A percentile compares a stretch with the other conserved stretches of the same genome.
phyloP scores from a whole-genome alignment of 2,888 invertebrate genomes.

The Lordiphosa andalusiaca region DNA sequence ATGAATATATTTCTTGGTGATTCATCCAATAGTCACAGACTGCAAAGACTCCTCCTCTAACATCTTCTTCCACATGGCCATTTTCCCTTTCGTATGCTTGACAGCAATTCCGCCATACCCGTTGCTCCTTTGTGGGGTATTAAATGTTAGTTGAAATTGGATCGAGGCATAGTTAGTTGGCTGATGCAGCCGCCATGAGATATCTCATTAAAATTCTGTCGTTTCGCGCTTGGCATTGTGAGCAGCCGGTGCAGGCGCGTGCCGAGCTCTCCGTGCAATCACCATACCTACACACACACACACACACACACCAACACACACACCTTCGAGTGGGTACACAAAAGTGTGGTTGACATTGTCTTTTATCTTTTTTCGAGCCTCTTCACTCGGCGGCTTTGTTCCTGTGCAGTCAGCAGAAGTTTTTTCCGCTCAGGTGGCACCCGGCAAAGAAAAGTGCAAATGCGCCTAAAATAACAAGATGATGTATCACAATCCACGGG shows the following conservation, averaged over 20 bases:
- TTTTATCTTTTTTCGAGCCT: conserved; percentile 18
- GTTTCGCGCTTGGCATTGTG: conserved; percentile 41
- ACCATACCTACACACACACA: not conserved
- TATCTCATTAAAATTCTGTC: conserved; percentile 70
- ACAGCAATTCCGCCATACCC: conserved; percentile 5
- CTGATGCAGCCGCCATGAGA: conserved; percentile 28
- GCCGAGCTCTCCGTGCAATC: conserved; percentile 11
- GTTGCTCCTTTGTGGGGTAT: not conserved
- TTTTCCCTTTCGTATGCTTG: not conserved
- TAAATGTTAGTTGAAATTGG: conserved; percentile 12
- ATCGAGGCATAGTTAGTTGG: conserved; percentile 23
- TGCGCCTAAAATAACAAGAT: conserved; percentile 52
- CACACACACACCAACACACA: too few relatives aligned
- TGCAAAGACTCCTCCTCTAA: too few relatives aligned
- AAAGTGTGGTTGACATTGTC: conserved; percentile 18
- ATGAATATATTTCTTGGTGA: too few relatives aligned
- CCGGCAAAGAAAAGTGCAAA: conserved; percentile 57
- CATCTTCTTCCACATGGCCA: too few relatives aligned
- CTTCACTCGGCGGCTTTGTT: conserved; percentile 10
- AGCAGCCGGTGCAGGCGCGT: conserved; percentile 31
- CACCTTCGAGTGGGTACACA: not conserved
- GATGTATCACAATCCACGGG: conserved; percentile 41
- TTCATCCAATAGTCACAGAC: too few relatives aligned
- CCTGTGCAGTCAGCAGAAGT: conserved; percentile 53
- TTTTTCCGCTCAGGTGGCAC: conserved; percentile 22